phyloP scores from a whole-genome alignment of 2,888 invertebrate genomes.

The Papilio protenor region DNA sequence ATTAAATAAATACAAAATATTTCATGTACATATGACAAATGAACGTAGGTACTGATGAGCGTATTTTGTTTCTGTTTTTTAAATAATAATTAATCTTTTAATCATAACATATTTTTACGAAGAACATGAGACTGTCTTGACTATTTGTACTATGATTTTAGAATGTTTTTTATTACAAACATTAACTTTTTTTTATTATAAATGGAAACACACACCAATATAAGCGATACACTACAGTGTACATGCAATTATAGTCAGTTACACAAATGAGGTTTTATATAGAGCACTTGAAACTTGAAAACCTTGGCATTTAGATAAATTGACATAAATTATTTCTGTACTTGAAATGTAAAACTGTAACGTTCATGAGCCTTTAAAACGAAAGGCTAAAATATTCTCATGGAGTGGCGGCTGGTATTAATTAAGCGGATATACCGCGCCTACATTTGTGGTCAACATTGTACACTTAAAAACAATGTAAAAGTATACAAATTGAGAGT shows the following conservation, averaged over 20 bases:
- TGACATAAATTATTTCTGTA: slow-evolving; percentile 44
- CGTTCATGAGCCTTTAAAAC: slow-evolving; percentile 33
- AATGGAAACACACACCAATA: neutral
- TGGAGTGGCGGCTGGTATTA: slow-evolving; percentile 13
- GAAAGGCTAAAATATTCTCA: slow-evolving; percentile 40
- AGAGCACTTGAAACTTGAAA: slow-evolving; percentile 53
- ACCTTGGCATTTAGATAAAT: slow-evolving; percentile 56
- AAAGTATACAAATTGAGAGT: neutral
- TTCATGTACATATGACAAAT: no score
- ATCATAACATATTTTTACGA: no score
- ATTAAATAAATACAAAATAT: no score
- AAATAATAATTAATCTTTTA: no score
- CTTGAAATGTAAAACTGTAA: slow-evolving; percentile 40
- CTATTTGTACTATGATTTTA: no score
- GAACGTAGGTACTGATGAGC: no score
- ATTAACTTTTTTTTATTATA: no score
- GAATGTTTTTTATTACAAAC: no score
- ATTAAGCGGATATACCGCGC: slow-evolving; percentile 18
- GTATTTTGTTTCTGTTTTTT: no score
- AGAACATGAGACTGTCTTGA: no score
- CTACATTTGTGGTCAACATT: slow-evolving; percentile 3
- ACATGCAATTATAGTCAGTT: slow-evolving; percentile 22
- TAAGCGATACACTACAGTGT: neutral
- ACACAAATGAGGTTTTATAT: slow-evolving; percentile 45
- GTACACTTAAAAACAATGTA: neutral